phyloP scores from a whole-genome alignment of 2,888 invertebrate species.

The Leucania comma region DNA sequence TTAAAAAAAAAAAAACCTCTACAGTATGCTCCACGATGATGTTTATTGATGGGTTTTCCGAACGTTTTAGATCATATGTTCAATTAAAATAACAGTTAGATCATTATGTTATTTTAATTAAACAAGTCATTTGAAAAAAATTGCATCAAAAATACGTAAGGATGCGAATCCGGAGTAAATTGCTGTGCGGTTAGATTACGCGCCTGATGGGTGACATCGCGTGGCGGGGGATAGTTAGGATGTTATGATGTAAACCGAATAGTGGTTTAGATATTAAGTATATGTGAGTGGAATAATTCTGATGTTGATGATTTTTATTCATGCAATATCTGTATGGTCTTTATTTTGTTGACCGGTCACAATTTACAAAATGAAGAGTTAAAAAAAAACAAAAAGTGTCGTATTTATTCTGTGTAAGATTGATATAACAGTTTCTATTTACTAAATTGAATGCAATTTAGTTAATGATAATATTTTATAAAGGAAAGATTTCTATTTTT shows the following conservation, averaged over 20 bases:
- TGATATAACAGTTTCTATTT: too few species aligned
- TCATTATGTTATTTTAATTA: neutral
- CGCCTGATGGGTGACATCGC: conserved; percentile 74
- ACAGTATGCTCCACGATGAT: too few species aligned
- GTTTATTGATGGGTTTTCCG: too few species aligned
- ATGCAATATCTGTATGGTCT: neutral
- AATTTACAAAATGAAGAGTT: neutral
- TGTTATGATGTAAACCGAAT: conserved; percentile 26
- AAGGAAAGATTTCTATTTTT: too few species aligned
- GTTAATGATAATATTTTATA: too few species aligned
- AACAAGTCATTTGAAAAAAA: conserved; percentile 88
- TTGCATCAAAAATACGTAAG: conserved; percentile 87
- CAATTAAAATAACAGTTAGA: too few species aligned
- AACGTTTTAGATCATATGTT: too few species aligned
- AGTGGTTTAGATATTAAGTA: conserved; percentile 26
- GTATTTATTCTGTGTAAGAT: too few species aligned
- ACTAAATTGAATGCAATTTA: too few species aligned
- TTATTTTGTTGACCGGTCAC: neutral
- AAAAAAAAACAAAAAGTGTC: too few species aligned
- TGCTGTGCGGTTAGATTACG: conserved; percentile 76
- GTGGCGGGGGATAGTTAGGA: conserved; percentile 2
- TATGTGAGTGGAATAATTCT: conserved; percentile 1
- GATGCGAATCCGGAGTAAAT: conserved; percentile 83
- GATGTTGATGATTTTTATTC: conserved; percentile 8
- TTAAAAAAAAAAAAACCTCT: too few species aligned